Evolutionary conservation across 2,888 invertebrate species (phyloP), one percentile per base, ranked within the genome.

Genomic region (Aelia acuminata): DNA sequence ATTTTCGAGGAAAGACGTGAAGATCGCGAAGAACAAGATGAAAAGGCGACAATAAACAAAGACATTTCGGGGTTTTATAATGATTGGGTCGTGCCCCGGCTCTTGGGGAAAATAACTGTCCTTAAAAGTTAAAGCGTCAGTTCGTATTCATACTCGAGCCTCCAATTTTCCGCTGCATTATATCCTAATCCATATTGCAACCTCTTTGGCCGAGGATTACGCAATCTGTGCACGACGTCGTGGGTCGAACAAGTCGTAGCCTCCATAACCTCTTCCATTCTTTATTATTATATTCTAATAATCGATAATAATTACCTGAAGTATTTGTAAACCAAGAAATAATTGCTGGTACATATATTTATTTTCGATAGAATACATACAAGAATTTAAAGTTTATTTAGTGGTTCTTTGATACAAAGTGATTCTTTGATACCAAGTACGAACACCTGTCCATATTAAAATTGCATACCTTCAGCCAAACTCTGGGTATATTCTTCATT

Each of bases 131-230:
- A 70, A 70, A 70, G 13, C 26, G 7, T 13, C 80, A 0, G 43
- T 80, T 43, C 43, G 80, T 80, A 80, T 80, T 80, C 80, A 80
- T 80, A 80, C 80, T 43, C 80, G 80, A 47, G 80, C 39, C 80
- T 80, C 43, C 80, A 80, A 80, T 80, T 80, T 80, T 80, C 43
- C 80, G 80, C 43, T 80, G 35, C 43, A 80, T 80, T 80, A 80
- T 43, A 43, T n/a, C 43, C n/a, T n/a, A n/a, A 80, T 18, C 63
- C 20, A 70, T 70, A 70, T 31, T 70, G 63, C 18, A 70, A 35
- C 63, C 63, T 35, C 18, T 35, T 70, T 70, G 63, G 63, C 63
- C 35, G 63, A 70, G 63, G 26, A 35, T 70, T 70, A 70, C 63
- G 63, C 63, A 70, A 70, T n/a, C 63, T 18, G 22, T 18, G 22